These are phyloP conservation scores for Dicyrtoma fusca DNA, from an alignment of 2,888 invertebrate species.

Conservation along the genomic window DNA sequence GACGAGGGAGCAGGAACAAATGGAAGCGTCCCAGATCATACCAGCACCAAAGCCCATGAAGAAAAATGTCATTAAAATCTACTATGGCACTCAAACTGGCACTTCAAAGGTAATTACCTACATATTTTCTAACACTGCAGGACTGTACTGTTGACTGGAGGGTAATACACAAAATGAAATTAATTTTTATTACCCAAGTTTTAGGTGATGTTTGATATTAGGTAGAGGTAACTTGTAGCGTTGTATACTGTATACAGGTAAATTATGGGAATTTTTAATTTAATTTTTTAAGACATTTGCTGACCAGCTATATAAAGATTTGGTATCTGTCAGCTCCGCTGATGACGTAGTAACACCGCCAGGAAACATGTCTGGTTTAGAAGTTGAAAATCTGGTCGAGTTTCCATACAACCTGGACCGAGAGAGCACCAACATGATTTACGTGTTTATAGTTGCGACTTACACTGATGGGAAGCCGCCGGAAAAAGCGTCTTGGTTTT, in stretches of 20 bases:
- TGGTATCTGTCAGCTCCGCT: constrained; percentile 25
- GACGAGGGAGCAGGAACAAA: constrained; percentile 7
- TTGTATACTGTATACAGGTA: too few relatives aligned
- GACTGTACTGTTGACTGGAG: background rate
- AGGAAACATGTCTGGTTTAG: constrained; percentile 36
- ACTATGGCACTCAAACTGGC: constrained; percentile 58
- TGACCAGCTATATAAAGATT: constrained; percentile 36
- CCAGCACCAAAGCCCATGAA: constrained; percentile 8
- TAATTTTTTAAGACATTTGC: constrained; percentile 43
- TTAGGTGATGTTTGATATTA: too few relatives aligned
- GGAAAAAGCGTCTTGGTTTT: constrained; percentile 62
- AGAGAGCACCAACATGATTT: constrained; percentile 30
- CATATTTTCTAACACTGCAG: background rate
- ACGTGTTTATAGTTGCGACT: constrained; percentile 63
- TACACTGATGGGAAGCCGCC: constrained; percentile 64
- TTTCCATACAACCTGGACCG: constrained; percentile 29
- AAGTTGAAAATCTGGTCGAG: constrained; percentile 46
- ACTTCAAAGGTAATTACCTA: constrained; percentile 56
- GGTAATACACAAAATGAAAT: too few relatives aligned
- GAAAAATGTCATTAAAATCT: constrained; percentile 52
- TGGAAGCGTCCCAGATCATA: constrained; percentile 13
- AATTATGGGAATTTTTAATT: too few relatives aligned
- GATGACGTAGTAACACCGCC: constrained; percentile 17
- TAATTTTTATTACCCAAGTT: too few relatives aligned
- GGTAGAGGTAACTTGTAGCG: too few relatives aligned